Evolutionary conservation across 1,140 invertebrate species (phyloP).

Genomic region (Sinonovacula constricta): DNA sequence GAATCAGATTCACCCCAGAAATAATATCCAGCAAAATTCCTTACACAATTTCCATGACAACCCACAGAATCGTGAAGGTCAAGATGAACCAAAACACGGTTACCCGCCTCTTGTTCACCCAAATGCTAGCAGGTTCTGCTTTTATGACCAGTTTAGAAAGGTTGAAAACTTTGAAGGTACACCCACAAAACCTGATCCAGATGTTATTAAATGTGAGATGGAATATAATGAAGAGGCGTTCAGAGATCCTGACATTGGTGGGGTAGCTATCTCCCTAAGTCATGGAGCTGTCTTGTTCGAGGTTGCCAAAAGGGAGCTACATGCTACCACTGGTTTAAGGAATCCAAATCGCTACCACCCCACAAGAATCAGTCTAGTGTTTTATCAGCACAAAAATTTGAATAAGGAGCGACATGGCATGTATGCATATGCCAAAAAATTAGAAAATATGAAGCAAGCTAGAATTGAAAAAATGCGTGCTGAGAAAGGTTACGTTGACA

Average conservation of each 20-base stretch:
- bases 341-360: conserved; percentile 92
- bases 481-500: conserved; percentile 52
- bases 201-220: conserved; percentile 69
- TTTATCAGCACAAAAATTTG: conserved; percentile 96
- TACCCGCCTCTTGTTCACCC: no score
- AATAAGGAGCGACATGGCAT: conserved; percentile 92
- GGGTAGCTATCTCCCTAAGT: conserved; percentile 93
- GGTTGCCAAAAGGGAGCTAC: conserved; percentile 96
- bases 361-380: conserved; percentile 94
- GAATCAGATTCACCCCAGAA: no score
- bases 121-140: no score
- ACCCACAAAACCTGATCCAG: conserved; percentile 68
- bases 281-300: conserved; percentile 97
- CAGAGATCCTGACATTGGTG: conserved; percentile 92
- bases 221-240: conserved; percentile 85
- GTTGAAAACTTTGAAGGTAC: no score
- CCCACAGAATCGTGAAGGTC: no score
- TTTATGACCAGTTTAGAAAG: no score
- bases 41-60: no score
- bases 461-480: conserved; percentile 64
- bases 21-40: no score
- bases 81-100: no score
- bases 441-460: conserved; percentile 63
- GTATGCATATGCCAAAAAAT: conserved; percentile 92
- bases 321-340: conserved; percentile 93